phyloP scores from a whole-genome alignment of 2,113 vertebrate genomes.

The Catharus bicknelli region DNA sequence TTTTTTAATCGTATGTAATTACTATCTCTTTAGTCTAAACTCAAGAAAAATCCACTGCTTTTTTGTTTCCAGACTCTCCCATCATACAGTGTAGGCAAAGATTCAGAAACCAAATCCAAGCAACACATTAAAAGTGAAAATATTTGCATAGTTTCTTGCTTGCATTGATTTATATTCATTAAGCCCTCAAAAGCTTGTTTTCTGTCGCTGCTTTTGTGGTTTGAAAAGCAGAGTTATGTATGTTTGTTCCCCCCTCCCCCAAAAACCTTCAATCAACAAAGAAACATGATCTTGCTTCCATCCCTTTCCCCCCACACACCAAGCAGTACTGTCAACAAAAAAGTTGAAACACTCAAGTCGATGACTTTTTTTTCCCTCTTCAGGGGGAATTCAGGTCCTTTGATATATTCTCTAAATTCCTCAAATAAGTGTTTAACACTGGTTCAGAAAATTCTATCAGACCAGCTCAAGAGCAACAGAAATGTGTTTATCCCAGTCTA shows the following conservation, averaged over 20 bases:
- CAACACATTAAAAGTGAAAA: not conserved
- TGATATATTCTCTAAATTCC: not conserved
- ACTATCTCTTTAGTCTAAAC: not conserved
- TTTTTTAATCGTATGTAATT: not conserved
- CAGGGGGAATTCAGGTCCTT: not conserved
- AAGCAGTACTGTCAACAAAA: not conserved
- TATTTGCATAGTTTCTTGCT: not conserved
- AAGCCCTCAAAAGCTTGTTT: not conserved
- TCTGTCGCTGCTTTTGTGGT: not conserved
- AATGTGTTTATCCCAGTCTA: not conserved
- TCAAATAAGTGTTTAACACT: not conserved
- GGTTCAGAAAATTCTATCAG: not conserved
- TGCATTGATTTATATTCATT: not conserved
- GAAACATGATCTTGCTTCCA: not conserved
- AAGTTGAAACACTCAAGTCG: not conserved
- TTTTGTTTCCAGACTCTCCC: not conserved
- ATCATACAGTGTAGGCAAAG: not conserved
- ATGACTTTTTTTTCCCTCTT: not conserved
- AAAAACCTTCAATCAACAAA: not conserved
- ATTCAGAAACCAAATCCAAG: not conserved
- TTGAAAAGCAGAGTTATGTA: not conserved
- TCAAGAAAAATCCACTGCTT: not conserved
- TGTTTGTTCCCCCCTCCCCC: not conserved
- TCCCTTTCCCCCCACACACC: not conserved
- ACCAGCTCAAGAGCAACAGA: not conserved